phyloP scores from a whole-genome alignment of 2,797 vertebrate species.

The Gambelia wislizenii region DNA sequence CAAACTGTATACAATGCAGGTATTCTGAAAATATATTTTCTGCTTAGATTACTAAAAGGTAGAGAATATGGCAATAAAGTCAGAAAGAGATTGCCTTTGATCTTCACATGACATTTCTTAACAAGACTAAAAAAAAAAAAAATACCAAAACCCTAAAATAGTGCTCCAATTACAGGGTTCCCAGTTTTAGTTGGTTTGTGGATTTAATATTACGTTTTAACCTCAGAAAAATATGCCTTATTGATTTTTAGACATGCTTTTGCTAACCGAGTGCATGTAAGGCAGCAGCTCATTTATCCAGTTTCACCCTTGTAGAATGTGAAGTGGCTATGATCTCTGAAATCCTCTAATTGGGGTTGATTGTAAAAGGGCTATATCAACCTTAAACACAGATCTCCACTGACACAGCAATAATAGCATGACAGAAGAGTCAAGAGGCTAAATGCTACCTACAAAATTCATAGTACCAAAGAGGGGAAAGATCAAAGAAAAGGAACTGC shows the following conservation, averaged over 20 bases:
- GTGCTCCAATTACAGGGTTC: neutral
- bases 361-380: neutral
- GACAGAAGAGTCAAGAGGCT: neutral
- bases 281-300: conserved; percentile 41
- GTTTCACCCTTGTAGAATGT: conserved; percentile 31
- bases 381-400: conserved; percentile 27
- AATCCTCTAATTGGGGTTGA: conserved; percentile 19
- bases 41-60: neutral
- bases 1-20: neutral
- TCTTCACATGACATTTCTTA: neutral
- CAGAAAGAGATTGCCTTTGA: neutral
- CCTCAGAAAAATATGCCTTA: neutral
- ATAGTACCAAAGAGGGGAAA: neutral
- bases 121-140: neutral
- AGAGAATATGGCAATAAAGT: neutral
- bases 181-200: neutral
- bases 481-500: neutral
- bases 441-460: conserved; percentile 28
- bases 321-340: conserved; percentile 35
- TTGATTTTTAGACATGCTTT: conserved; percentile 9
- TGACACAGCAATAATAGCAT: conserved; percentile 13
- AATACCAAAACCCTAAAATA: neutral
- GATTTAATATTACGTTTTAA: conserved; percentile 26
- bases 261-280: conserved; percentile 24
- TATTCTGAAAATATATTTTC: neutral